Evolutionary conservation across 2,888 invertebrate species (phyloP), one percentile per base, ranked within the genome.

Genomic region (Blera fallax): DNA sequence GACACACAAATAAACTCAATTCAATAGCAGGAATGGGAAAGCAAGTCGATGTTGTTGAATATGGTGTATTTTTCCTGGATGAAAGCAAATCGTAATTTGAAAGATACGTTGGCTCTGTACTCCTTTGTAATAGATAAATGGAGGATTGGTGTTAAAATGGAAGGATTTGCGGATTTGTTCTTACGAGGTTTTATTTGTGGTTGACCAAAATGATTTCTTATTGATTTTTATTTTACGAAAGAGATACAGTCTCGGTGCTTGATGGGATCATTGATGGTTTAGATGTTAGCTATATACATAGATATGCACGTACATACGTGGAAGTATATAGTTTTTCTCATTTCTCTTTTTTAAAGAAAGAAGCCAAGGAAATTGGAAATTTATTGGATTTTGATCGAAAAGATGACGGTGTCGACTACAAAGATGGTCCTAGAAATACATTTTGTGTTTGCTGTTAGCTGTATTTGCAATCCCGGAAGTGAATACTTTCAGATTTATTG

Each of bases 171-270:
- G 43, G 45, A 54, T 64, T 74, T 65, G 43, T 43, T 74, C 21
- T 65, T 21, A 16, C 34, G 34, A 18, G 74, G 24, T 65, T 37
- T 48, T 56, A 27, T 27, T 52, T 77, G 69, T 24, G 77, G 77
- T 77, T 77, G 58, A 62, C 69, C 77, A 62, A 60, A 52, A 70
- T 69, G 52, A 54, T 52, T 69, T 69, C 43, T 54, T 78, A 70
- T 79, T 79, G 78, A 70, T 72, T 72, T 79, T 70, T 64, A 45
- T 69, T 50, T 21, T 74, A 52, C 16, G 8, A 34, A 74, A 45
- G 16, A 65, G 8, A 60, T 37, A 60, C 60, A 54, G 37, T 40
- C 43, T 18, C 43, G 29, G 43, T 29, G 54, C 5, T 69, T 69
- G 40, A 43, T 43, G 29, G 54, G 32, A 24, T 58, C 14, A n/a